Evolutionary conservation across 2,113 vertebrate genomes (phyloP), one percentile per base, ranked within the genome.

Genomic region (Edolisoma coerulescens): DNA sequence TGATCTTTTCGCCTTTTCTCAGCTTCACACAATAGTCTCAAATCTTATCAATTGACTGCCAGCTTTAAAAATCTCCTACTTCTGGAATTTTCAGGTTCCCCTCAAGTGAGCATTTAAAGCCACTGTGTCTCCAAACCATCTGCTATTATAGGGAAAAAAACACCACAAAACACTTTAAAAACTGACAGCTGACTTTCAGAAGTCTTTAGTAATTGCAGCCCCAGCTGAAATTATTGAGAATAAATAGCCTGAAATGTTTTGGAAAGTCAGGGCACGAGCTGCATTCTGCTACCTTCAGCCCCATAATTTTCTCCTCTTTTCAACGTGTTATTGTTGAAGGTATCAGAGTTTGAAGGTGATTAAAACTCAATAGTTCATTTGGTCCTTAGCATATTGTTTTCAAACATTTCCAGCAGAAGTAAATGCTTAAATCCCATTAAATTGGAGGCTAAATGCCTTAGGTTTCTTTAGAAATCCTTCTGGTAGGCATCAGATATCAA

Each of bases 401-500:
- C 79, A 86, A 90, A 90, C 71, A 78, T 91, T 95, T 85, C 87
- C 79, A 93, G 59, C 91, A 87, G 75, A 96, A 95, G 71, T 90
- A 96, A 94, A 78, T 52, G 83, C 88, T 92, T 93, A 88, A 96
- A 86, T 96, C 90, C 83, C 86, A 56, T 93, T 97, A 90, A 95
- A 96, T 67, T 95, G 30, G 79, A 89, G 71, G 44, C 68, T 89
- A 90, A 96, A 90, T 78, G 92, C 83, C 83, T 93, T 94, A 94
- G 90, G 71, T 96, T 96, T 93, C 85, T 88, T 92, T 94, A 91
- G 83, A 96, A 92, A 97, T 92, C 88, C 85, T 93, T 95, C 90
- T 96, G 85, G 92, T 94, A 94, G 88, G 95, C 92, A 93, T 96
- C 90, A 92, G 85, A 96, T 96, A 92, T 96, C 95, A 96, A 94